These are phyloP conservation scores for Aphis craccivora DNA, from an alignment of 1,140 invertebrate genomes.

Conservation along the genomic window DNA sequence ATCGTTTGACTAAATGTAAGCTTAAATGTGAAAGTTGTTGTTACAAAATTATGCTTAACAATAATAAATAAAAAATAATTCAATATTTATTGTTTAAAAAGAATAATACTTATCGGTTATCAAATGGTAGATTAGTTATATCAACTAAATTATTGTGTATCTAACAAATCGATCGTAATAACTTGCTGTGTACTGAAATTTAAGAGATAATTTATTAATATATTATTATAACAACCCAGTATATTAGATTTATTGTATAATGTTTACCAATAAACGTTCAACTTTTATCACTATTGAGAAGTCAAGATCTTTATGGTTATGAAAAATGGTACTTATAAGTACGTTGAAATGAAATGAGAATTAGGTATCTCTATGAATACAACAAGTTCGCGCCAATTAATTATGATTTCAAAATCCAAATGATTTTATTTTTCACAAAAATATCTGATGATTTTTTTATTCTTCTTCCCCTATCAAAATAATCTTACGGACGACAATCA, in stretches of 20 bases:
- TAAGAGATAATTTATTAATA: neutral
- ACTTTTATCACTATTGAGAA: neutral
- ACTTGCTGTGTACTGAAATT: neutral
- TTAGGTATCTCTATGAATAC: too few species aligned
- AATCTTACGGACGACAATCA: too few species aligned
- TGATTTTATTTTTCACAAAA: neutral
- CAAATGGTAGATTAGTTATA: neutral
- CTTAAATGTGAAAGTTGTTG: neutral
- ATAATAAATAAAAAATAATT: neutral
- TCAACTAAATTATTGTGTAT: neutral
- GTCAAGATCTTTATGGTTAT: neutral
- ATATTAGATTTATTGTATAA: neutral
- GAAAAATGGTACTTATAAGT: too few species aligned
- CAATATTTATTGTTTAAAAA: constrained; percentile 1
- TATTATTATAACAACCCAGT: neutral
- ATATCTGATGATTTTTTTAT: neutral
- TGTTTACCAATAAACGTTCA: too few species aligned
- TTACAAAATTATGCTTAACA: neutral
- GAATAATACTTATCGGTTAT: neutral
- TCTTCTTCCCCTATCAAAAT: too few species aligned
- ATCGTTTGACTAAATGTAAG: neutral
- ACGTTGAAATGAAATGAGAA: too few species aligned
- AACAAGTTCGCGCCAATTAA: too few species aligned
- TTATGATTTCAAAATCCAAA: too few species aligned
- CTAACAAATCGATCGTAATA: neutral